Base-by-base conservation (phyloP, 2,888 invertebrate genomes). In the Neoascia interrupta region DNA sequence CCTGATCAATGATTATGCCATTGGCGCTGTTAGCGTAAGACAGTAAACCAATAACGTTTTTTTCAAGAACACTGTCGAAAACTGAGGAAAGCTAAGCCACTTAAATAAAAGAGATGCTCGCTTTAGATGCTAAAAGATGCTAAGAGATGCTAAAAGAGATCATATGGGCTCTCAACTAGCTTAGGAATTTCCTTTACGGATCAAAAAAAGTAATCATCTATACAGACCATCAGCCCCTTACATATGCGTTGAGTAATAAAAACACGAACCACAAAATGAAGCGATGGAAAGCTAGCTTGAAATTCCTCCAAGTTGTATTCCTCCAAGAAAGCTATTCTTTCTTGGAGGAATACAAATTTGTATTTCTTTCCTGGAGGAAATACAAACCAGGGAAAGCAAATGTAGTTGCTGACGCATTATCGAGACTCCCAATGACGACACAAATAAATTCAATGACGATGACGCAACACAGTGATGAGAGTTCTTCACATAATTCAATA, bases 391-490 rank as follows among this genome's bases (percentile, higher is more conserved):
- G 43, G 2, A 43, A 11, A 19, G 2, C 23, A 1, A 43, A 43
- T 18, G n/a, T 43, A 2, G 63, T 63, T 15, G 34, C 49, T 10
- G 63, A 63, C n/a, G 49, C 63, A 3, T 36, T 63, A 5, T 63
- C 49, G 4, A 49, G 49, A 37, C 5, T 6, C 13, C 31, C 31
- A 8, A 3, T 3, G n/a, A 26, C 8, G 4, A 6, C 4, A 8
- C 10, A 31, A 31, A 6, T 31, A 3, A 31, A 31, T 31, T 31
- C 8, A 4, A 3, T 31, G 3, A 31, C 31, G n/a, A 8, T n/a
- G 3, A 64, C 49, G 5, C 36, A n/a, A 16, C 64, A 64, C 15
- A 53, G 49, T 8, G 49, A 49, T 8, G 63, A 66, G 41, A 54
- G 66, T 43, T 66, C 54, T 19, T n/a, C 8, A 19, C 23, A 21